phyloP scores from a whole-genome alignment of 2,888 invertebrate species.

The Rhynchonema sp. region DNA sequence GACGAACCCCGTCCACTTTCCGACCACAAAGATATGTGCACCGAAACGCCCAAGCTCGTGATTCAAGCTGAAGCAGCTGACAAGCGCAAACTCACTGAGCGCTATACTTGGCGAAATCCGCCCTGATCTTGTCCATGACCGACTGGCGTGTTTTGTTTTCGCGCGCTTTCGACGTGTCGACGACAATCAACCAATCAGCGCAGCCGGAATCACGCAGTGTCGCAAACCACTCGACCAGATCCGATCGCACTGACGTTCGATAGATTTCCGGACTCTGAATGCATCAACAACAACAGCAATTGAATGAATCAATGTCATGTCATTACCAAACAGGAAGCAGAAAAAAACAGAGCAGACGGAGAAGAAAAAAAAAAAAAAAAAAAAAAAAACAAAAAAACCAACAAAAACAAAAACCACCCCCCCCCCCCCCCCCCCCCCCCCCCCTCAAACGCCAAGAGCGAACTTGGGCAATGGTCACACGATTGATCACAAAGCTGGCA shows the following conservation, averaged over 20 bases:
- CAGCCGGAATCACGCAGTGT: not conserved
- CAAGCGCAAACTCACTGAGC: not conserved
- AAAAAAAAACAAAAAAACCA: too few species aligned
- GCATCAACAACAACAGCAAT: too few species aligned
- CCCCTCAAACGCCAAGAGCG: not conserved
- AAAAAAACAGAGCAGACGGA: too few species aligned
- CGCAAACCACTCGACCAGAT: conserved; percentile 4
- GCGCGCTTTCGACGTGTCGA: not conserved
- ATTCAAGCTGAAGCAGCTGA: too few species aligned
- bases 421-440: not conserved
- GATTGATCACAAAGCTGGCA: too few species aligned
- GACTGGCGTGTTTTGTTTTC: not conserved
- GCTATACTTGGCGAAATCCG: not conserved
- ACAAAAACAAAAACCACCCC: not conserved
- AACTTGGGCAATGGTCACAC: too few species aligned
- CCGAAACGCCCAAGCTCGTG: too few species aligned
- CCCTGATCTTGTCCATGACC: not conserved
- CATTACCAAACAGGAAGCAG: too few species aligned
- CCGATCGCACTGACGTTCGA: not conserved
- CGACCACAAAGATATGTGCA: too few species aligned
- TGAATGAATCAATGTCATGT: too few species aligned
- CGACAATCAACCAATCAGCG: conserved; percentile 3
- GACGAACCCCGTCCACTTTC: too few species aligned
- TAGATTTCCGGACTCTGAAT: not conserved
- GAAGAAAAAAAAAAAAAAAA: too few species aligned